phyloP scores from a whole-genome alignment of 2,113 vertebrate species.

The Alces alces region DNA sequence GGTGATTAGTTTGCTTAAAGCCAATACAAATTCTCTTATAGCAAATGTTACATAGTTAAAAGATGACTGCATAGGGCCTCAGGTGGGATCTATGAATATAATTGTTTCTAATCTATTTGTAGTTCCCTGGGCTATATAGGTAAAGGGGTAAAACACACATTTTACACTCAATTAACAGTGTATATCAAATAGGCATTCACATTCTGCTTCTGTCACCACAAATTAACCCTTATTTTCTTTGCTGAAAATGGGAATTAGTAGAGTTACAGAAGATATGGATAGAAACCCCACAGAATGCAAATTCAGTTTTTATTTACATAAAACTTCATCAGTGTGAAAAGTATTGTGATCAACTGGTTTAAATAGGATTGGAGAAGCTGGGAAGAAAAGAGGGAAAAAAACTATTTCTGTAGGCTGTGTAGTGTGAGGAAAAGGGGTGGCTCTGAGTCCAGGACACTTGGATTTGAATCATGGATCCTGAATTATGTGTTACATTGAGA shows the following conservation, averaged over 20 bases:
- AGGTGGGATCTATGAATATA: neutral
- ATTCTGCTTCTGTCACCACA: neutral
- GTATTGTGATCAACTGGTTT: neutral
- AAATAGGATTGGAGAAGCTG: neutral
- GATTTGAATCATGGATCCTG: neutral
- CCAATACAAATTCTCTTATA: neutral
- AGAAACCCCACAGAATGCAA: neutral
- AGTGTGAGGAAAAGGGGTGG: neutral
- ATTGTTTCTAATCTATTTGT: neutral
- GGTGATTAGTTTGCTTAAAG: conserved; percentile 29
- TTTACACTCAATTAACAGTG: conserved; percentile 15
- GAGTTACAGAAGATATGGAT: neutral
- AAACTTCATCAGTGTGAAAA: neutral
- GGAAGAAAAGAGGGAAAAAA: neutral
- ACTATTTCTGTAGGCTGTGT: neutral
- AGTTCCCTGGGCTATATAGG: neutral
- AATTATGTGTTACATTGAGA: neutral
- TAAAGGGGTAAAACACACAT: neutral
- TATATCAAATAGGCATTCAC: neutral
- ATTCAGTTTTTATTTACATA: neutral
- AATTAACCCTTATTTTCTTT: conserved; percentile 38
- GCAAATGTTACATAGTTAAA: conserved; percentile 20
- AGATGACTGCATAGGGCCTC: neutral
- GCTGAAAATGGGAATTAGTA: neutral
- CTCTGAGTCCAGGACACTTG: neutral